phyloP scores from a whole-genome alignment of 2,797 vertebrate species.

The Melanotaenia maccullochi region DNA sequence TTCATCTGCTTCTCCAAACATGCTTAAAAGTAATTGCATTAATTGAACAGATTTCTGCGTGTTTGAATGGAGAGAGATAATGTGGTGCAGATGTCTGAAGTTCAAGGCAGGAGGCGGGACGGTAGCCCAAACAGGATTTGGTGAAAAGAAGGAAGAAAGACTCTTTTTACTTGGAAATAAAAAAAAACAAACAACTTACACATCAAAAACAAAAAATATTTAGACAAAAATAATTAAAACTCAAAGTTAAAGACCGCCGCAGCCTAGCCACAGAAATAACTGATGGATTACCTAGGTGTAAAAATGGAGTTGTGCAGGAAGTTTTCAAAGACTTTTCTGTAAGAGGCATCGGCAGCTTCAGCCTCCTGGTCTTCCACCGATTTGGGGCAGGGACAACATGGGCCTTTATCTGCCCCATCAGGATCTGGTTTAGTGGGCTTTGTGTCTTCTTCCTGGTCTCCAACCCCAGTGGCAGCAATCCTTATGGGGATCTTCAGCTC shows the following conservation, averaged over 20 bases:
- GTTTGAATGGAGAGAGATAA: conserved; percentile 26
- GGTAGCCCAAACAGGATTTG: conserved; percentile 4
- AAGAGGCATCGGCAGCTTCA: conserved; percentile 92
- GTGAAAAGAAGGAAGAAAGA: background rate
- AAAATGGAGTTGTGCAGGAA: conserved; percentile 98
- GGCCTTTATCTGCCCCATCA: conserved; percentile 86
- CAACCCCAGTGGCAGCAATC: conserved; percentile 88
- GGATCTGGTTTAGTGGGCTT: conserved; percentile 89
- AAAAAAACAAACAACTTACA: background rate
- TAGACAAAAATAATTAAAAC: background rate
- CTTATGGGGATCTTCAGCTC: conserved; percentile 93
- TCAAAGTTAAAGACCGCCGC: background rate
- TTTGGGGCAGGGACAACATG: conserved; percentile 94
- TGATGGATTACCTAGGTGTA: conserved; percentile 86
- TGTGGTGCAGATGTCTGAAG: conserved; percentile 41
- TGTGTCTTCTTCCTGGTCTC: conserved; percentile 89
- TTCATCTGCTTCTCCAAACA: conserved; percentile 21
- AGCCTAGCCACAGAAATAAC: background rate
- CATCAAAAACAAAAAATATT: background rate
- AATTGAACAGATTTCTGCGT: conserved; percentile 1
- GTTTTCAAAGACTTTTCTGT: conserved; percentile 96
- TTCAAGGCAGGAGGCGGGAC: conserved; percentile 10
- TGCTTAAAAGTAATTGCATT: conserved; percentile 26
- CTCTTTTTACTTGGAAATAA: conserved; percentile 6
- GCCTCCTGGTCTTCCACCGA: conserved; percentile 91